Conservation (phyloP, 2,113 vertebrate genomes). For the Cyrtonyx montezumae region DNA sequence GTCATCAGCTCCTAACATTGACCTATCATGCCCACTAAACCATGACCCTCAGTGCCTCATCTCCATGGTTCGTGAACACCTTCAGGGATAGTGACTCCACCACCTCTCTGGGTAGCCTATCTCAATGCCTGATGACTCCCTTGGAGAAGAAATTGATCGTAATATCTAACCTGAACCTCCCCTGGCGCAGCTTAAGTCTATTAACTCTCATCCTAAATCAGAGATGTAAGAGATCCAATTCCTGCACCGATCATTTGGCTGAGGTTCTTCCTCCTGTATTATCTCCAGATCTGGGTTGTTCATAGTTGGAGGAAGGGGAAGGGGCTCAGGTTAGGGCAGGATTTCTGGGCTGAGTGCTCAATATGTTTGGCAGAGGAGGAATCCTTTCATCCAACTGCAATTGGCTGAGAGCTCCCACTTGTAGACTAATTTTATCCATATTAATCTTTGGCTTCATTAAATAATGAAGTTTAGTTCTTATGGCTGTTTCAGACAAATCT, state of each 20-base stretch:
- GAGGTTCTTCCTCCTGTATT: neutral
- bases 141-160: neutral
- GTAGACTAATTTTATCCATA: neutral
- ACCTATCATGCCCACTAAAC: too few relatives aligned
- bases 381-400: accelerated
- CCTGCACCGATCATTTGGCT: accelerated
- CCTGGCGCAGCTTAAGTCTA: too few relatives aligned
- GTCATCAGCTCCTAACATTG: too few relatives aligned
- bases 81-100: too few relatives aligned
- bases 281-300: neutral
- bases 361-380: accelerated
- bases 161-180: neutral
- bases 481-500: slow-evolving; percentile 38
- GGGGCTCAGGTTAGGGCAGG: neutral
- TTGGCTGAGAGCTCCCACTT: neutral
- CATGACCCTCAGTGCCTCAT: too few relatives aligned
- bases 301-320: neutral
- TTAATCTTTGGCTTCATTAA: slow-evolving; percentile 34
- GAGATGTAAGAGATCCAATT: neutral
- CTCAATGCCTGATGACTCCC: neutral
- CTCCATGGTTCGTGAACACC: neutral
- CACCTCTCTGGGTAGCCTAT: neutral
- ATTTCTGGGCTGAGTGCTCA: neutral
- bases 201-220: neutral
- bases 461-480: slow-evolving; percentile 18